Base-by-base conservation (phyloP, 1,140 invertebrate genomes). In the Mesaphorura yosii region DNA sequence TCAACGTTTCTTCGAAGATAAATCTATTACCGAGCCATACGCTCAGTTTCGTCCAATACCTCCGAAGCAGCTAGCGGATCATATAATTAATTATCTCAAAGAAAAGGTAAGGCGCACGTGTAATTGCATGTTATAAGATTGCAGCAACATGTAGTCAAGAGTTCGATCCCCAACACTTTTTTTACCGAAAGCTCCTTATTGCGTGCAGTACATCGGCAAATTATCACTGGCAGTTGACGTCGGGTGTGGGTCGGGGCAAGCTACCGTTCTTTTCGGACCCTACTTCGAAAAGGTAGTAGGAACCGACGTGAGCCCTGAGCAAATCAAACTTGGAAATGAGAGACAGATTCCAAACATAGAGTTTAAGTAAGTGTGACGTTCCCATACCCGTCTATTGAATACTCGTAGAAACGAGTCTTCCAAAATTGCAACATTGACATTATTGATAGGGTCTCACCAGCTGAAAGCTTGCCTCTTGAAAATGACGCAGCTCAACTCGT, bases 201-300 rank as follows among this genome's bases (percentile, higher is more conserved):
- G n/a, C n/a, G n/a, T n/a, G n/a, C n/a, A n/a, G n/a, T n/a, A n/a
- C n/a, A n/a, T n/a, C n/a, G n/a, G n/a, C n/a, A n/a, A n/a, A 37
- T 37, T 12, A 17, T 12, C 12, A 17, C 12, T 17, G 12, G 34
- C 17, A 12, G 34, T 17, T 37, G 34, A 37, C 17, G 34, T 37
- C 34, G 34, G 34, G 17, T 37, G 34, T 37, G 34, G 34, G 12
- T 12, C 12, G 17, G 34, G 34, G 12, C 34, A 37, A 17, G 17
- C 12, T 37, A 37, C 34, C 12, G 34, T 17, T 37, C 12, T 12
- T 12, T 17, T 37, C 34, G n/a, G 12, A 17, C 62, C 66, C 4
- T 64, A 70, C 60, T 75, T 76, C 56, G 44, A 59, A 12, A 59
- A 64, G 40, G 69, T 75, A 6, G 53, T 68, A 34, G 73, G 71